A percentile compares a stretch with the other conserved stretches of the same genome.
Evolutionary conservation across 2,797 vertebrate genomes (phyloP).

Genomic region (Anguilla marmorata): DNA sequence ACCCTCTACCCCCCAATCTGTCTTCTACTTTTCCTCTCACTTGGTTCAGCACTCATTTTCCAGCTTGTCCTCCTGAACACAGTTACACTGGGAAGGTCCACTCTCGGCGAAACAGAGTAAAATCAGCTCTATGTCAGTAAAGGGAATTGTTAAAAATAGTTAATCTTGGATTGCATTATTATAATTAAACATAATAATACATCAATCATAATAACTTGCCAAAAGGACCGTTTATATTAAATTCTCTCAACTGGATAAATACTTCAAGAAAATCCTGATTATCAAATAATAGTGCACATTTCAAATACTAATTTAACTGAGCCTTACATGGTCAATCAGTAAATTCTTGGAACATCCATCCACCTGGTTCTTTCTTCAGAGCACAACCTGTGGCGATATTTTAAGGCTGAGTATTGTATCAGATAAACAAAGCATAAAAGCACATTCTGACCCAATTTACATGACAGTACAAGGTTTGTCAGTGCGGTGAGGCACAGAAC

Average conservation of each 20-base stretch:
- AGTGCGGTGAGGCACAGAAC: background rate
- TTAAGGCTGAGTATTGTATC: background rate
- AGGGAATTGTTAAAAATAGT: background rate
- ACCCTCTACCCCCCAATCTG: constrained; percentile 40
- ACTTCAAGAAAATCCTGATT: too few species aligned
- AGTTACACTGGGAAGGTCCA: background rate
- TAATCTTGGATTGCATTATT: background rate
- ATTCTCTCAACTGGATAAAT: too few species aligned
- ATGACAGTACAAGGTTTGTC: background rate
- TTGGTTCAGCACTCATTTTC: background rate
- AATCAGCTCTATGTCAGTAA: background rate
- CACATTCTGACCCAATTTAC: background rate
- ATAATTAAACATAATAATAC: background rate
- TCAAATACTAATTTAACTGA: too few species aligned
- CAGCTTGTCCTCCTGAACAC: background rate
- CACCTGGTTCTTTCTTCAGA: background rate
- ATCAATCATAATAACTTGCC: too few species aligned
- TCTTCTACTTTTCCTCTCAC: background rate
- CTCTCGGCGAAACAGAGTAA: background rate
- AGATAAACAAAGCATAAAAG: background rate
- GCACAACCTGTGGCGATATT: background rate
- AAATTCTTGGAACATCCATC: background rate
- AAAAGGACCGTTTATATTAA: too few species aligned
- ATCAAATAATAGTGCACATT: too few species aligned
- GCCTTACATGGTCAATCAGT: too few species aligned